Evolutionary conservation across 2,888 invertebrate species (phyloP).

Genomic region (Anticlea derivata): DNA sequence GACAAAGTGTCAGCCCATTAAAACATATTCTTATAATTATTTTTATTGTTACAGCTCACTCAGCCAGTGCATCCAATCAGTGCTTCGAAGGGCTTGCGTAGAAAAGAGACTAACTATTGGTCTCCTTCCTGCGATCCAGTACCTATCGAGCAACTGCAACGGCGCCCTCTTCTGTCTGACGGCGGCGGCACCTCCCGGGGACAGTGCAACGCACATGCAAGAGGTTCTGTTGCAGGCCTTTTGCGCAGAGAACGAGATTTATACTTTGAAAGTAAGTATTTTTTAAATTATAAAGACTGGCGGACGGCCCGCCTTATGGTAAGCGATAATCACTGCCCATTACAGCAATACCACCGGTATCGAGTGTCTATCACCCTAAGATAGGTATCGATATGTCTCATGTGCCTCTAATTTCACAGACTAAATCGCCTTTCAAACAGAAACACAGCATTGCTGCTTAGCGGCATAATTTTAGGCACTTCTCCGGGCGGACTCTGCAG

Average conservation of each 20-base stretch:
- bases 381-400: no score
- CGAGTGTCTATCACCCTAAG: no score
- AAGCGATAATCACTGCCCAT: no score
- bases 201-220: slow-evolving; percentile 91
- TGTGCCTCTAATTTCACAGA: no score
- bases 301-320: no score
- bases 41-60: slow-evolving; percentile 70
- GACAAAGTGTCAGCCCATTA: no score
- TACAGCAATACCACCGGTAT: no score
- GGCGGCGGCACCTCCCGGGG: slow-evolving; percentile 86
- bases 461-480: no score
- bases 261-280: slow-evolving; percentile 86
- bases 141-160: slow-evolving; percentile 83
- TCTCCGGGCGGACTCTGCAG: no score
- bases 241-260: slow-evolving; percentile 91
- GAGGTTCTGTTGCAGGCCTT: slow-evolving; percentile 90
- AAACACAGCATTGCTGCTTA: no score
- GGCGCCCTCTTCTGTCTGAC: slow-evolving; percentile 88
- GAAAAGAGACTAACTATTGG: slow-evolving; percentile 86
- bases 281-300: no score
- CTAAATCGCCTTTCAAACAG: no score
- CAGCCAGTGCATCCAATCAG: slow-evolving; percentile 79
- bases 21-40: slow-evolving; percentile 16
- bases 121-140: slow-evolving; percentile 85
- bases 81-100: slow-evolving; percentile 78